Evolutionary conservation across 2,113 vertebrate species (phyloP).

Genomic region (Probosciger aterrimus): DNA sequence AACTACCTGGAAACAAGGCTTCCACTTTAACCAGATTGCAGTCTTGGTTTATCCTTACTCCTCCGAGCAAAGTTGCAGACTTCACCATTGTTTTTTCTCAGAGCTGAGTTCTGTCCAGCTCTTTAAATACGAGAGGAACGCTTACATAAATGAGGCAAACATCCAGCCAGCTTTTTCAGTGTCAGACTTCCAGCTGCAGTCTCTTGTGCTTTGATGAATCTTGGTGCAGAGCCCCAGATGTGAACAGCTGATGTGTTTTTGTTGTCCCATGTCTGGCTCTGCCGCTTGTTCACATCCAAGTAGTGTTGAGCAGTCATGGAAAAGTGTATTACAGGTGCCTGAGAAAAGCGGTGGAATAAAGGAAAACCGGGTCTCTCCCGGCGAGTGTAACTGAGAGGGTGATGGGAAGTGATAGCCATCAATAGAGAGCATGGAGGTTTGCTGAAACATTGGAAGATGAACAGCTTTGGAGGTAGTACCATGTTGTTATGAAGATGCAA

Average conservation of each 20-base stretch:
- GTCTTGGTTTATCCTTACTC: background rate
- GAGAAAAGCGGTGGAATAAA: background rate
- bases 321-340: fast-evolving
- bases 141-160: background rate
- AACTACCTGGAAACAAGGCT: background rate
- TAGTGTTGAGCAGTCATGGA: background rate
- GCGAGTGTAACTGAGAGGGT: fast-evolving
- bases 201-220: background rate
- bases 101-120: background rate
- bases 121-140: background rate
- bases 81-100: background rate
- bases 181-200: background rate
- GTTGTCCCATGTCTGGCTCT: background rate
- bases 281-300: background rate
- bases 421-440: background rate
- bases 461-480: background rate
- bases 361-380: background rate
- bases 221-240: background rate
- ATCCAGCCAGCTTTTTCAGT: background rate
- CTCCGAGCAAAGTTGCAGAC: background rate
- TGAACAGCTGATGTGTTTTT: background rate
- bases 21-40: background rate
- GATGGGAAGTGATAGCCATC: background rate
- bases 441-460: background rate
- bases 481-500: background rate